phyloP scores from a whole-genome alignment of 2,797 vertebrate genomes.

The Pelochelys cantorii region DNA sequence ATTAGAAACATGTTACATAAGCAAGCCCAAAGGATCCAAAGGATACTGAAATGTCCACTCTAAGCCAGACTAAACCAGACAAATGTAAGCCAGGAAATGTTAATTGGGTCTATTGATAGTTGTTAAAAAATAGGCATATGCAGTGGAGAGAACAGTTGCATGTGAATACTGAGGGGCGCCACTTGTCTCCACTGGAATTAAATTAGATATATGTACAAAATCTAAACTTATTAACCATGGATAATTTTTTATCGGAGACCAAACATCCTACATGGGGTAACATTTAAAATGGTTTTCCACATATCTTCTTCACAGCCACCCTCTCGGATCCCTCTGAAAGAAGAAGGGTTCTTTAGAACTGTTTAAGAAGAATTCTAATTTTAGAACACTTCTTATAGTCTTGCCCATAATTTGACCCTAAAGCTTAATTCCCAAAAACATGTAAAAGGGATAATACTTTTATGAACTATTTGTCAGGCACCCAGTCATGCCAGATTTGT shows the following conservation, averaged over 20 bases:
- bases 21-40: neutral
- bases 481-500: constrained; percentile 28
- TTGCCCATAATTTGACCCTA: neutral
- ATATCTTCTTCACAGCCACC: neutral
- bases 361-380: neutral
- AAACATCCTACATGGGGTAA: neutral
- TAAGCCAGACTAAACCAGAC: neutral
- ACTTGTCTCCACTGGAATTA: neutral
- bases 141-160: neutral
- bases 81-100: neutral
- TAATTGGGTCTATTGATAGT: neutral
- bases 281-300: constrained; percentile 44
- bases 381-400: neutral
- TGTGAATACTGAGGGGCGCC: neutral
- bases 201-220: neutral
- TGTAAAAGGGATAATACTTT: neutral
- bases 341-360: neutral
- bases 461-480: constrained; percentile 12
- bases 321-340: neutral
- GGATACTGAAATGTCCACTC: neutral
- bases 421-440: neutral
- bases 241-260: neutral
- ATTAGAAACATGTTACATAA: neutral
- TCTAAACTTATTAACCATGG: neutral
- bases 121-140: neutral